Evolutionary conservation across 2,888 invertebrate genomes (phyloP).

Genomic region (Hemistola chrysoprasaria): DNA sequence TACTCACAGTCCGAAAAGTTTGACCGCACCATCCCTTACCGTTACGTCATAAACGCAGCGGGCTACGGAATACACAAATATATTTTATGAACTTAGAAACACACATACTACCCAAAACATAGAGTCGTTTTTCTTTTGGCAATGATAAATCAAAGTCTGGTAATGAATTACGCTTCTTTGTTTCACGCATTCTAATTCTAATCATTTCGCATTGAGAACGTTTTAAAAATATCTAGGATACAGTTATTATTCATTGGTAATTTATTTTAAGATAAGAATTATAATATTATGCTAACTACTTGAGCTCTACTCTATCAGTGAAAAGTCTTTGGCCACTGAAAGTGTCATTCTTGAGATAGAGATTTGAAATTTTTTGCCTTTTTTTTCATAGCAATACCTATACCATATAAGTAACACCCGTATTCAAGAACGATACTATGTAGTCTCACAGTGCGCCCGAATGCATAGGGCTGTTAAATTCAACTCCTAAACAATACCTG

Average conservation of each 20-base stretch:
- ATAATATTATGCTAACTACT: too few species aligned
- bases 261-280: too few species aligned
- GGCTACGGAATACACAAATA: constrained; percentile 43
- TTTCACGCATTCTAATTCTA: constrained; percentile 66
- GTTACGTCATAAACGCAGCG: constrained; percentile 73
- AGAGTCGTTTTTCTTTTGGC: constrained; percentile 26
- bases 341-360: too few species aligned
- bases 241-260: constrained; percentile 9
- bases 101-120: constrained; percentile 26
- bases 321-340: too few species aligned
- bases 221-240: constrained; percentile 34
- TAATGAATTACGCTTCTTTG: constrained; percentile 37
- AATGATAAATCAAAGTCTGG: constrained; percentile 19
- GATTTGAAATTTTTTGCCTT: too few species aligned
- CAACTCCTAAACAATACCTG: too few species aligned
- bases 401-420: too few species aligned
- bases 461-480: too few species aligned
- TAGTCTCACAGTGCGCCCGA: too few species aligned
- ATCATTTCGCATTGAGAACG: constrained; percentile 49
- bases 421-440: too few species aligned
- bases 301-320: too few species aligned
- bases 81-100: constrained; percentile 14
- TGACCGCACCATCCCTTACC: constrained; percentile 64
- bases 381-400: too few species aligned
- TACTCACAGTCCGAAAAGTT: constrained; percentile 58